A percentile compares a stretch with the other conserved stretches of the same genome.
phyloP scores from a whole-genome alignment of 2,888 invertebrate genomes.

The Campoplex nolae region DNA sequence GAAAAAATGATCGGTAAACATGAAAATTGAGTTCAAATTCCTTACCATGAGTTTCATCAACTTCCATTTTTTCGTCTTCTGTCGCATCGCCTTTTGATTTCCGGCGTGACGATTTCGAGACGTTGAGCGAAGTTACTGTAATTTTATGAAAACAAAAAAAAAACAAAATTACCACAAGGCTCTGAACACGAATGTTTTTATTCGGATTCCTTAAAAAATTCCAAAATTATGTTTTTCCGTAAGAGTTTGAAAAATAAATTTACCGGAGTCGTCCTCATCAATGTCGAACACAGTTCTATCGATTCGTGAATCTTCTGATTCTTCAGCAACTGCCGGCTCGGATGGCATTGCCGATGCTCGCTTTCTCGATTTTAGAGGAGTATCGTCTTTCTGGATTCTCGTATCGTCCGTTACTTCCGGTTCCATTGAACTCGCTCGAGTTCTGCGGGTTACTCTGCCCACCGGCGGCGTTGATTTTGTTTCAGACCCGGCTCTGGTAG shows the following conservation, averaged over 20 bases:
- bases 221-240: neutral
- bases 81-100: constrained; percentile 35
- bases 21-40: neutral
- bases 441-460: constrained; percentile 73
- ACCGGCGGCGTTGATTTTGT: constrained; percentile 73
- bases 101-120: constrained; percentile 32
- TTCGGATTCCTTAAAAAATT: neutral
- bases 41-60: constrained; percentile 58
- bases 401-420: constrained; percentile 66
- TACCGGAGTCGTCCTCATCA: constrained; percentile 59
- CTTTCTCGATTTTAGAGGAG: constrained; percentile 70
- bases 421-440: constrained; percentile 79
- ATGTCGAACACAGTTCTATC: constrained; percentile 53
- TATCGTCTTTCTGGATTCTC: constrained; percentile 44
- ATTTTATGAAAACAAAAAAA: neutral
- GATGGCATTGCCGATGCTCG: constrained; percentile 72
- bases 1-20: neutral
- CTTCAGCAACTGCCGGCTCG: constrained; percentile 75
- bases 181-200: neutral
- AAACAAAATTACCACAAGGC: neutral
- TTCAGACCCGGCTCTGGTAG: constrained; percentile 79
- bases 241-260: neutral
- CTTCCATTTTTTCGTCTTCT: constrained; percentile 56
- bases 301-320: constrained; percentile 58
- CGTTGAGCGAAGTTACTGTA: constrained; percentile 20